phyloP scores from a whole-genome alignment of 2,797 vertebrate genomes.

The Sciurus carolinensis region DNA sequence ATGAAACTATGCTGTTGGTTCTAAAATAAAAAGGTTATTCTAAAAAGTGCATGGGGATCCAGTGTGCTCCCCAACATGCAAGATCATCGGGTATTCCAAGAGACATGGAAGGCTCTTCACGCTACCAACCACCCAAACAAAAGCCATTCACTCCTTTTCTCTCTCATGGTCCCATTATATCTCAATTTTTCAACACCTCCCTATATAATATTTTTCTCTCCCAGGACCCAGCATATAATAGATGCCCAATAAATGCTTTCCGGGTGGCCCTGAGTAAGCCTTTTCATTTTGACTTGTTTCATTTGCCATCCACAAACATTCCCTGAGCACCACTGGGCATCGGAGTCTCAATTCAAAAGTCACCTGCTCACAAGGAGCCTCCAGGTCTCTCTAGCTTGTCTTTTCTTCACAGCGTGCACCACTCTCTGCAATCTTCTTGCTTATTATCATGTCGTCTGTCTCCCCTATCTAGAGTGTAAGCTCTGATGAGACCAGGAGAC shows the following conservation, averaged over 20 bases:
- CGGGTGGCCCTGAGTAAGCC: neutral
- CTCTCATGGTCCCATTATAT: neutral
- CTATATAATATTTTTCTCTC: neutral
- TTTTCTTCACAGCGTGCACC: neutral
- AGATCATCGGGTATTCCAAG: neutral
- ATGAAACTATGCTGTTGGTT: neutral
- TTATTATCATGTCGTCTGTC: neutral
- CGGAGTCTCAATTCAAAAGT: neutral
- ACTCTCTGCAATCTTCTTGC: neutral
- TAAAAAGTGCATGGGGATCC: neutral
- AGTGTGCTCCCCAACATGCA: neutral
- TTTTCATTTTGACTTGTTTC: conserved; percentile 10
- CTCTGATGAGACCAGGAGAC: neutral
- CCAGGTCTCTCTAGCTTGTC: neutral
- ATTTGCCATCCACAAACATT: neutral
- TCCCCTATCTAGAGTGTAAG: neutral
- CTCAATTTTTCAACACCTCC: neutral
- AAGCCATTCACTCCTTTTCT: neutral
- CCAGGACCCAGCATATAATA: neutral
- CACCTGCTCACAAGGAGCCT: neutral
- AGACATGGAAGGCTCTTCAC: neutral
- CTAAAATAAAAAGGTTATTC: neutral
- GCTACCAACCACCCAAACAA: neutral
- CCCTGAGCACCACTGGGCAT: neutral
- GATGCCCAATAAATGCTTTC: neutral